Base-by-base conservation (phyloP, 1,140 invertebrate species). In the Pectinophora gossypiella region DNA sequence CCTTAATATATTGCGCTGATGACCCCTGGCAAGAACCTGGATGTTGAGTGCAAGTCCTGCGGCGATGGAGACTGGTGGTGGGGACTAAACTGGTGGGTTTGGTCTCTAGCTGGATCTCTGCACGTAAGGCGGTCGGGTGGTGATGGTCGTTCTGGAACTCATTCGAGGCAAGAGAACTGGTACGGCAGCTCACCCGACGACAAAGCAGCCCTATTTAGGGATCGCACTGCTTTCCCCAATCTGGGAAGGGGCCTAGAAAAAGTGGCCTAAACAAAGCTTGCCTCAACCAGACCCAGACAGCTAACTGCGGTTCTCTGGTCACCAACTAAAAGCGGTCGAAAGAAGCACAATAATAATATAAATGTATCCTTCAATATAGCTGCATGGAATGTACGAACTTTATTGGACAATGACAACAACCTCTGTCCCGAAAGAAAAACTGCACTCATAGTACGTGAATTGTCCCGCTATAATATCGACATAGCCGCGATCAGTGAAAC, bases 191-290 rank as follows among this genome's bases (percentile, higher is more conserved):
- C 42, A 13, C 18, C 42, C 15, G 4, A 9, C 19, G 42, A 44
- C 42, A 44, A 19, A 44, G 42, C 42, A 44, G 42, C 42, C 42
- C 42, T 44, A 44, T 44, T 44, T 44, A 44, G 42, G 62, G 55
- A 61, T 19, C 55, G 47, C 59, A 53, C 59, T 65, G 62, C 62
- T 65, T 59, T 59, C 58, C 55, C 27, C 55, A 36, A 35, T 19
- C 23, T 36, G 58, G 27, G 58, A 58, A 61, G 46, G 58, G 62
- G 62, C 22, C 54, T 64, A 64, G 61, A 64, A 64, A 61, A 58
- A 52, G 58, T 65, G 59, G 45, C 56, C 56, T 16, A 65, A 61
- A 66, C 21, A 59, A 49, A 61, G 59, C 51, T 35, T 42, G 27
- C 52, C 56, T 54, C 48, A 45, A 15, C 12, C 7, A n/a, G 1